These are phyloP conservation scores for Drosophila silvestris DNA, from an alignment of 2,888 invertebrate genomes.

Conservation along the genomic window DNA sequence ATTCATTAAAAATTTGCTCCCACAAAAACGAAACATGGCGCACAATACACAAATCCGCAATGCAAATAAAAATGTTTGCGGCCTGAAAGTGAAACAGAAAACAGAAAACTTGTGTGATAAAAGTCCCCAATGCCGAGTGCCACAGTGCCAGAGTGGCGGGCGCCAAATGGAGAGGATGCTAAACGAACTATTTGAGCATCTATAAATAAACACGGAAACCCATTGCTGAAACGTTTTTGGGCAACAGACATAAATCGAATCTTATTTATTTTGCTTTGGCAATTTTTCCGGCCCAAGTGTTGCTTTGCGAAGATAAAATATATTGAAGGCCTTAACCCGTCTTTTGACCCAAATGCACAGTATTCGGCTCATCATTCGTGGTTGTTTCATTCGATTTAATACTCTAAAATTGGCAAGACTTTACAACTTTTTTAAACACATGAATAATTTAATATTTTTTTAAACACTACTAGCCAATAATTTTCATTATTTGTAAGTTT, in stretches of 20 bases:
- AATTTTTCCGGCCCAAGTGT: constrained; percentile 71
- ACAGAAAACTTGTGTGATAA: constrained; percentile 56
- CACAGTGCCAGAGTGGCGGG: constrained; percentile 8
- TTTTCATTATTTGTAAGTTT: no score
- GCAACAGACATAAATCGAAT: constrained; percentile 76
- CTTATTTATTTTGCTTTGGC: constrained; percentile 77
- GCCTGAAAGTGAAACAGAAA: constrained; percentile 62
- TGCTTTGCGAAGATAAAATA: constrained; percentile 74
- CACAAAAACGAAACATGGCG: constrained; percentile 55
- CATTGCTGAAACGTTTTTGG: constrained; percentile 52
- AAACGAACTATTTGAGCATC: constrained; percentile 75
- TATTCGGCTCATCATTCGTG: constrained; percentile 54
- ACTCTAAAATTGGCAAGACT: constrained; percentile 25
- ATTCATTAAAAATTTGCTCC: constrained; percentile 79
- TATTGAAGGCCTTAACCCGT: constrained; percentile 70
- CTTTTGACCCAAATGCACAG: constrained; percentile 48
- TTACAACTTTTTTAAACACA: not conserved
- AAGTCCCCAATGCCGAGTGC: constrained; percentile 41
- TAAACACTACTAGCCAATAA: no score
- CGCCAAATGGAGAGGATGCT: constrained; percentile 37
- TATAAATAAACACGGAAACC: constrained; percentile 73
- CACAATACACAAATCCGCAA: constrained; percentile 73
- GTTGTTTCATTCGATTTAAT: constrained; percentile 39
- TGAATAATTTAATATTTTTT: not conserved
- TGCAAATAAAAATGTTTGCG: constrained; percentile 74